Evolutionary conservation across 2,113 vertebrate genomes (phyloP).

Genomic region (Capricornis sumatraensis): DNA sequence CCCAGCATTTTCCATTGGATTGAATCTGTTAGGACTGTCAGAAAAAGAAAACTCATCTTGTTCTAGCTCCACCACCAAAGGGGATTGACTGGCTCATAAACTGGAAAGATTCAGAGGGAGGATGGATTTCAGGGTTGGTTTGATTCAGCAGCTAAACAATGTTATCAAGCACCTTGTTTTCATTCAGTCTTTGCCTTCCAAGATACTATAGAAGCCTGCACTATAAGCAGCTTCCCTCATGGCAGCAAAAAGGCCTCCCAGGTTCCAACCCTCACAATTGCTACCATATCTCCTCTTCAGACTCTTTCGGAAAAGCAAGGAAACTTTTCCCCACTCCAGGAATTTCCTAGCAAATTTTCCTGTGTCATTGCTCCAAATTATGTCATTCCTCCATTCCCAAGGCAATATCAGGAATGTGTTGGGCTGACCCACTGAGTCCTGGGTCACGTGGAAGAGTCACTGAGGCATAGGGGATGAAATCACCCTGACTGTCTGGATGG

Average conservation of each 20-base stretch:
- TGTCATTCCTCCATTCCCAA: not conserved
- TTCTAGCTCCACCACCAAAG: not conserved
- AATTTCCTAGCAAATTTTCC: not conserved
- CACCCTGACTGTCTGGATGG: not conserved
- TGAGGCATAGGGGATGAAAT: not conserved
- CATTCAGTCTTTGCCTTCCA: not conserved
- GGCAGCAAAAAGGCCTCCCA: not conserved
- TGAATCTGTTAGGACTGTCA: not conserved
- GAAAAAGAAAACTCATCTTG: not conserved
- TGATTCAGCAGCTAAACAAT: not conserved
- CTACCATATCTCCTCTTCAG: not conserved
- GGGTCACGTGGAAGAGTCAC: not conserved
- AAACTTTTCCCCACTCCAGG: not conserved
- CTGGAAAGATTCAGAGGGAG: not conserved
- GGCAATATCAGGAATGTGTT: not conserved
- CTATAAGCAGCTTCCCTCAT: not conserved
- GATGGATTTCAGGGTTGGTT: not conserved
- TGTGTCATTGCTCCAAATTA: not conserved
- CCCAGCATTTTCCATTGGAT: not conserved
- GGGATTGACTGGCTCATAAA: not conserved
- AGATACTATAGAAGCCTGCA: not conserved
- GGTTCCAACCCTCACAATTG: not conserved
- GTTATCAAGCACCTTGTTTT: not conserved
- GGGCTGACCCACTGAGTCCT: not conserved
- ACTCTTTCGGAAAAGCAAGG: not conserved